phyloP scores from a whole-genome alignment of 2,888 invertebrate genomes.

The Heliconius hortense region DNA sequence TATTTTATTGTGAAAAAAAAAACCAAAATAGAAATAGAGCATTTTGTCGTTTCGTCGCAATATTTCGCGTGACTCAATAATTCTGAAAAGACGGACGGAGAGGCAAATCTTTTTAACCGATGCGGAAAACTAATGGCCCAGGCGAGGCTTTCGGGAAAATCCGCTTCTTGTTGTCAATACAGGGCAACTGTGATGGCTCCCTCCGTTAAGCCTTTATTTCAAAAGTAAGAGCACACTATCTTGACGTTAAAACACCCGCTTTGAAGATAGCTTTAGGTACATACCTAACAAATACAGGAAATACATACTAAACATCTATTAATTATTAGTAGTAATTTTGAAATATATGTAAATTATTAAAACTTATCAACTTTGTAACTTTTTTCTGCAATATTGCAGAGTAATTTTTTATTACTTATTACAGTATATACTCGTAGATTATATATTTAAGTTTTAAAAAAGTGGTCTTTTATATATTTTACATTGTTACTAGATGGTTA shows the following conservation, averaged over 20 bases:
- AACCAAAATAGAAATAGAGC: slow-evolving; percentile 46
- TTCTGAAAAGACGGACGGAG: slow-evolving; percentile 72
- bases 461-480: too few species aligned
- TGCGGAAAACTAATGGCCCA: slow-evolving; percentile 81
- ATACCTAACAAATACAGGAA: slow-evolving; percentile 57
- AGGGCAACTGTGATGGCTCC: slow-evolving; percentile 77
- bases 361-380: not conserved
- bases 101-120: slow-evolving; percentile 81
- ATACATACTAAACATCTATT: not conserved
- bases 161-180: slow-evolving; percentile 82
- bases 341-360: not conserved
- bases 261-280: slow-evolving; percentile 57
- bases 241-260: slow-evolving; percentile 68
- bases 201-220: slow-evolving; percentile 80
- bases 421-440: too few species aligned
- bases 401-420: too few species aligned
- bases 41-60: slow-evolving; percentile 61
- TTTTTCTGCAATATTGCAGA: too few species aligned
- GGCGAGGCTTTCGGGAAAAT: slow-evolving; percentile 80
- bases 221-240: slow-evolving; percentile 74
- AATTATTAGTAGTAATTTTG: not conserved
- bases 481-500: too few species aligned
- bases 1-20: slow-evolving; percentile 33
- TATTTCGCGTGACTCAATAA: slow-evolving; percentile 73
- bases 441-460: too few species aligned